phyloP scores from a whole-genome alignment of 2,113 vertebrate species.

The Brachyhypopomus occidentalis region DNA sequence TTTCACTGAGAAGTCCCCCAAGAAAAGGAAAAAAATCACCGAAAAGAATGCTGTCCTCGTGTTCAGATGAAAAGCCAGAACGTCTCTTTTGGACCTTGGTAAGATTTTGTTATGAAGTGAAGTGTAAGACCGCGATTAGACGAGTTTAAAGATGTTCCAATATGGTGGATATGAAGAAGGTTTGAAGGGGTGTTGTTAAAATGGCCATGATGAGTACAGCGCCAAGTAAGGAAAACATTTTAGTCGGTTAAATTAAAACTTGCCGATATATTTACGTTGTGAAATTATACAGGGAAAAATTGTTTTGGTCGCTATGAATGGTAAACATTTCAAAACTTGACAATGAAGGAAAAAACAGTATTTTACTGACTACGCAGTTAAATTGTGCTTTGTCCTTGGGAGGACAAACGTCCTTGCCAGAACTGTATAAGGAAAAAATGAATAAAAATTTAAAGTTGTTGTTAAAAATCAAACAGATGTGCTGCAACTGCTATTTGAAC shows the following conservation, averaged over 20 bases:
- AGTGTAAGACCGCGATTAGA: conserved; percentile 47
- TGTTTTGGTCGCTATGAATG: neutral
- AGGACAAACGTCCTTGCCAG: conserved; percentile 73
- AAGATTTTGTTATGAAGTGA: conserved; percentile 61
- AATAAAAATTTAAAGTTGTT: conserved; percentile 44
- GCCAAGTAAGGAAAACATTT: conserved; percentile 55
- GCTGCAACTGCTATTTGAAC: conserved; percentile 5
- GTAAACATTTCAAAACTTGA: neutral
- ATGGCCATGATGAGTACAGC: conserved; percentile 76
- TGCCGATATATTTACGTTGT: neutral
- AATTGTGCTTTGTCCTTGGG: conserved; percentile 82
- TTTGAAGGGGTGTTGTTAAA: conserved; percentile 71
- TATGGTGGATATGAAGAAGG: conserved; percentile 77
- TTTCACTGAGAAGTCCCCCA: conserved; percentile 10
- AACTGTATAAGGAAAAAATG: conserved; percentile 61
- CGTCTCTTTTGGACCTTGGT: conserved; percentile 59
- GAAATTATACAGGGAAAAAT: neutral
- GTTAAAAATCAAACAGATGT: conserved; percentile 6
- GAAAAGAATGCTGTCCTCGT: conserved; percentile 21
- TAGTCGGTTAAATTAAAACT: neutral
- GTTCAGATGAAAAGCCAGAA: conserved; percentile 58
- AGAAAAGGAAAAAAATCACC: conserved; percentile 56
- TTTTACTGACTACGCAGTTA: conserved; percentile 76
- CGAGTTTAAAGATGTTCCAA: conserved; percentile 62
- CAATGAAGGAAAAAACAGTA: conserved; percentile 16